These are phyloP conservation scores for Trematocara nigrifrons DNA, from an alignment of 2,113 vertebrate genomes.

Conservation along the genomic window DNA sequence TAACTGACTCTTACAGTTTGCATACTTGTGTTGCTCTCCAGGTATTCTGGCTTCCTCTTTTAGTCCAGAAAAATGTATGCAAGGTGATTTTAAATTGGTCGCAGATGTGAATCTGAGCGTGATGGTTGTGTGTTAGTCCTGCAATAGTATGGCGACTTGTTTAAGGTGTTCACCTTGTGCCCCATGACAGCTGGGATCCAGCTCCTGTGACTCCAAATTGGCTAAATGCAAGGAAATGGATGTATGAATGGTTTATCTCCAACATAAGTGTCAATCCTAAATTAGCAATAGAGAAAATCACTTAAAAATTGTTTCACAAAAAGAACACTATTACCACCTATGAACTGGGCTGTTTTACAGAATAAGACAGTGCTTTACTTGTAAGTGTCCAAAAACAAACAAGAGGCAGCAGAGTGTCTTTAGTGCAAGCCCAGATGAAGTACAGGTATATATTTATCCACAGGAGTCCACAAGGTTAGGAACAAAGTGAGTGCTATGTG, in stretches of 20 bases:
- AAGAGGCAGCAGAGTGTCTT: not conserved
- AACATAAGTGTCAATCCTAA: not conserved
- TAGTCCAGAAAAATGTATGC: not conserved
- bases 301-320: not conserved
- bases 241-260: not conserved
- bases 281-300: not conserved
- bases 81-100: not conserved
- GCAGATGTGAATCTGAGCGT: not conserved
- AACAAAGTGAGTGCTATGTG: conserved; percentile 5
- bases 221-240: not conserved
- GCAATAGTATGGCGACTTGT: not conserved
- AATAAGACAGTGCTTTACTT: not conserved
- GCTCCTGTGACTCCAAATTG: not conserved
- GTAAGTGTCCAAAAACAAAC: not conserved
- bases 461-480: conserved; percentile 28
- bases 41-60: not conserved
- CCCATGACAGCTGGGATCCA: not conserved
- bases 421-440: not conserved
- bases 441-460: conserved; percentile 19
- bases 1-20: not conserved
- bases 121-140: not conserved
- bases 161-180: too few species aligned
- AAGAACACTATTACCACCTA: not conserved
- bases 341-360: not conserved
- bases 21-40: not conserved